These are phyloP conservation scores for Megaceryle maxima DNA, from an alignment of 2,113 vertebrate species.

Conservation along the genomic window DNA sequence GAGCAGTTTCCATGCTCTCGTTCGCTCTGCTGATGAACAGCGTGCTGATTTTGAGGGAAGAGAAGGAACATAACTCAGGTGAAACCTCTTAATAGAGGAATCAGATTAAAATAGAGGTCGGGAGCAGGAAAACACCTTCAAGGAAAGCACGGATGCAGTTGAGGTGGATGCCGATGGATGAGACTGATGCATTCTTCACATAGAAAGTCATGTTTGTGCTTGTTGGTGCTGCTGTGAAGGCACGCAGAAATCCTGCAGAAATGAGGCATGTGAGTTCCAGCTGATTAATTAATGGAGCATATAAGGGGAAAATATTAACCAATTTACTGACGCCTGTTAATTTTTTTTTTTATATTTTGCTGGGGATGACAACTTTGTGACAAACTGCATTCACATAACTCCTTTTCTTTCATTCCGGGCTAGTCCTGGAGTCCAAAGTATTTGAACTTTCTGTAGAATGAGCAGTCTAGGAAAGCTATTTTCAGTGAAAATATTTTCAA, in stretches of 20 bases:
- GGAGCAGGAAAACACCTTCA: not conserved
- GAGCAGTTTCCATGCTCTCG: not conserved
- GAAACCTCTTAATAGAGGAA: not conserved
- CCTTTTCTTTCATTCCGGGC: not conserved
- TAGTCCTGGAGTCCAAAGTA: not conserved
- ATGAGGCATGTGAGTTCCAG: constrained; percentile 35
- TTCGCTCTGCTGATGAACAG: accelerated
- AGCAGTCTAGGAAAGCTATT: not conserved
- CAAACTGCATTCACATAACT: not conserved
- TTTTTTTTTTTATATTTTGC: not conserved
- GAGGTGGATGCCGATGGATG: not conserved
- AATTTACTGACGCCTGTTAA: not conserved
- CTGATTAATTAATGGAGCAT: not conserved
- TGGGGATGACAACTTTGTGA: not conserved
- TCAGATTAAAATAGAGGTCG: not conserved
- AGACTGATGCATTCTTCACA: constrained; percentile 13
- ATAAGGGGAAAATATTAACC: not conserved
- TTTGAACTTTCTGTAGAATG: not conserved
- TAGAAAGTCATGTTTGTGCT: constrained; percentile 47
- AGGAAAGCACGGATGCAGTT: not conserved
- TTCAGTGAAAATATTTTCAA: not conserved
- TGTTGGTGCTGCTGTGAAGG: not conserved
- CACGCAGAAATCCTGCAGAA: constrained; percentile 28
- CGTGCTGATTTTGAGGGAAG: not conserved
- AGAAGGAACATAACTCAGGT: accelerated